phyloP scores from a whole-genome alignment of 92 coral and sea anemone genomes.

The Palythoa grandis region DNA sequence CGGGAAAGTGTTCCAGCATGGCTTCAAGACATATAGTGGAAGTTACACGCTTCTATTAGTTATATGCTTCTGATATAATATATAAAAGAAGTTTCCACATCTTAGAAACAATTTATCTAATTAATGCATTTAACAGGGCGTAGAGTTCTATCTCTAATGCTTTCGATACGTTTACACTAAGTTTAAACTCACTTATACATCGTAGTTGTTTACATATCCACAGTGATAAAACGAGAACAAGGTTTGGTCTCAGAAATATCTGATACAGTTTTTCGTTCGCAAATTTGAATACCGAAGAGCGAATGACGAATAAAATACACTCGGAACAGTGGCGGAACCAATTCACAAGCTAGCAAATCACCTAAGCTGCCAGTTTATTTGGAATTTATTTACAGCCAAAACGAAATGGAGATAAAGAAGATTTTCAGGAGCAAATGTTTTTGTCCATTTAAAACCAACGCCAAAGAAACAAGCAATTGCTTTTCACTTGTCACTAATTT shows the following conservation, averaged over 20 bases:
- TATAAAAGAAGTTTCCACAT: no score
- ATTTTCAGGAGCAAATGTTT: not conserved
- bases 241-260: not conserved
- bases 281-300: not conserved
- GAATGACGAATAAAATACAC: not conserved
- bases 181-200: no score
- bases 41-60: no score
- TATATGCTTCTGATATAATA: no score
- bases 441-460: not conserved
- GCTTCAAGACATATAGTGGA: no score
- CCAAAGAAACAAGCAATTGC: not conserved
- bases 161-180: no score
- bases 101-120: no score
- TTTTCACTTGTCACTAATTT: no score
- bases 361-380: not conserved
- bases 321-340: no score
- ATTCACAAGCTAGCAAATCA: not conserved
- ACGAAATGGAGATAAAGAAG: not conserved
- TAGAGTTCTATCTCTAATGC: no score
- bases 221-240: not conserved
- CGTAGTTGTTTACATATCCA: not conserved
- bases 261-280: not conserved
- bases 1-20: no score
- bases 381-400: not conserved
- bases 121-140: no score